These are phyloP conservation scores for Eumaeus atala DNA, from an alignment of 1,140 invertebrate genomes.

Conservation along the genomic window DNA sequence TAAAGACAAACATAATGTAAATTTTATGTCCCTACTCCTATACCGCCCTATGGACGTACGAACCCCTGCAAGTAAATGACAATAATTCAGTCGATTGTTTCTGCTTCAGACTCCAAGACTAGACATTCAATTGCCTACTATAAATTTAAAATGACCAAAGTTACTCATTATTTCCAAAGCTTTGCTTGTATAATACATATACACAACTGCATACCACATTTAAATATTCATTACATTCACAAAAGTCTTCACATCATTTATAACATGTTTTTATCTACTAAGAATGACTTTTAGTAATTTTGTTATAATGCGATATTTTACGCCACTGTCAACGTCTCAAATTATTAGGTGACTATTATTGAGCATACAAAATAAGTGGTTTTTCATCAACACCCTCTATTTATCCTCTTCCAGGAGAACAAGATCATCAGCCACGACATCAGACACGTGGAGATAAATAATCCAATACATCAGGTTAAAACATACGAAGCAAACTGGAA, in stretches of 20 bases:
- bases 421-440: conserved; percentile 93
- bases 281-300: no score
- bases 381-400: conserved; percentile 70
- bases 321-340: conserved; percentile 36
- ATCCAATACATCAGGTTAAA: conserved; percentile 99
- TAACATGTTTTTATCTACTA: no score
- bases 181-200: no score
- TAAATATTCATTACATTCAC: no score
- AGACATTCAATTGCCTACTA: conserved; percentile 24
- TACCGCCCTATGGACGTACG: conserved; percentile 9
- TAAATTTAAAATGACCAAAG: not conserved
- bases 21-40: conserved; percentile 21
- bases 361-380: conserved; percentile 57
- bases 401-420: conserved; percentile 89
- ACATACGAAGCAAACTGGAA: conserved; percentile 96
- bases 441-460: conserved; percentile 96
- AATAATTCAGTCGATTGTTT: conserved; percentile 39
- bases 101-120: conserved; percentile 36
- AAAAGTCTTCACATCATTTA: no score
- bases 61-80: conserved; percentile 14
- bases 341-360: conserved; percentile 41
- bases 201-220: no score
- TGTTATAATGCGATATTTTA: no score
- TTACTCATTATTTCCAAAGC: no score
- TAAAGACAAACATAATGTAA: conserved; percentile 20